Evolutionary conservation across 2,797 vertebrate species (phyloP), one percentile per base, ranked within the genome.

Genomic region (Euphonia xanthogaster): DNA sequence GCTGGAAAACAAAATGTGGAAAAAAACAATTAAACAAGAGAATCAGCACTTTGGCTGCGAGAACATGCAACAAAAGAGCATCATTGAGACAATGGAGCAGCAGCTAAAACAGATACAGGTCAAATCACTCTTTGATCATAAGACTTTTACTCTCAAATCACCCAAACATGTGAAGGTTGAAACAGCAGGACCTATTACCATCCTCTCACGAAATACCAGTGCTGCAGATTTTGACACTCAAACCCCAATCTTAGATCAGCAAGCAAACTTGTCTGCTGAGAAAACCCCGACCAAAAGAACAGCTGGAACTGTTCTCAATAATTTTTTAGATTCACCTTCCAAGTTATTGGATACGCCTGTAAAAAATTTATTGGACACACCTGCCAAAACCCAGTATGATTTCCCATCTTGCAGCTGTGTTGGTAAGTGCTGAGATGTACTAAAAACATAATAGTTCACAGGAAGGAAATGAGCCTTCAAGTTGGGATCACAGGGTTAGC

Each of bases 401-500:
- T 99, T 99, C 92, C 98, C 99, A 86, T 99, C 99, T 60, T 99
- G 99, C 95, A 99, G 99, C 95, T 99, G 99, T 97, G 98, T 99
- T 96, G 99, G 99, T 99, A 98, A 99, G 99, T 98, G 39, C 93
- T 63, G 85, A 90, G 75, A 63, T 63, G 33, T 70, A 61, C 79
- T 70, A 42, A 94, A 91, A 89, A 67, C 16, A 9, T 53, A 65
- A 45, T 77, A 81, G 92, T 60, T 91, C 88, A 87, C 87, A 88
- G 88, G 88, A 95, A 96, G 93, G 82, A 94, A 96, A 94, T 48
- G 65, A 86, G 70, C 63, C 86, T 94, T 92, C 68, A 77, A 70
- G 65, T 33, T 81, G 40, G 70, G 80, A 80, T 78, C 11, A 4
- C 1, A 4, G 88, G 55, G 58, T 80, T 88, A 94, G 79, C 6